These are phyloP conservation scores for Turritopsis rubra DNA, from an alignment of 30 jellyfish, hydroid and myxozoan species.

Conservation along the genomic window DNA sequence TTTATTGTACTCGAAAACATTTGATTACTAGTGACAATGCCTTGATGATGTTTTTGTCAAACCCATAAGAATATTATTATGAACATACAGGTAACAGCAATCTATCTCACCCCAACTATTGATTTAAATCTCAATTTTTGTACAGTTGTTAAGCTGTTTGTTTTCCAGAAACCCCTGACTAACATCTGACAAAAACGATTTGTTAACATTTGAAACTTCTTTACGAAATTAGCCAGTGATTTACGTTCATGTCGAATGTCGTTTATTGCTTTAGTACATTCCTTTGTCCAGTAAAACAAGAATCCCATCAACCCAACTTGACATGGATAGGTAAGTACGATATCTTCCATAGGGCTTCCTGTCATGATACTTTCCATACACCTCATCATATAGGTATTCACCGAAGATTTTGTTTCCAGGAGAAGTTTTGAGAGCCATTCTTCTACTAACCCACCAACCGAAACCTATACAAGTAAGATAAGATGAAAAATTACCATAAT, in stretches of 20 bases:
- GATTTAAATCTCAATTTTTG: constrained; percentile 47
- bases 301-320: constrained; percentile 56
- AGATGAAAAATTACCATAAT: background rate
- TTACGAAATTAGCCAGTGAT: constrained; percentile 52
- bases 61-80: too few species aligned
- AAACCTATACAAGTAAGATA: constrained; percentile 19
- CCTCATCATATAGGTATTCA: constrained; percentile 30
- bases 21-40: too few species aligned
- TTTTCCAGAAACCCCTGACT: constrained; percentile 59
- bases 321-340: constrained; percentile 35
- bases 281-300: constrained; percentile 50
- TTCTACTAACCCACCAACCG: constrained; percentile 46
- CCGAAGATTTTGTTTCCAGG: constrained; percentile 32
- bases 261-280: constrained; percentile 46
- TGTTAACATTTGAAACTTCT: constrained; percentile 36
- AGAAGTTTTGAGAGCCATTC: constrained; percentile 44
- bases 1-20: too few species aligned
- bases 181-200: constrained; percentile 59
- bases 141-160: constrained; percentile 42
- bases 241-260: constrained; percentile 72
- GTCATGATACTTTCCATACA: constrained; percentile 38
- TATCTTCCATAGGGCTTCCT: constrained; percentile 54
- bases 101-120: constrained; percentile 49
- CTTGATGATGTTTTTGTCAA: too few species aligned
- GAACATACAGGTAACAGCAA: too few species aligned